Conservation (phyloP, 2,888 invertebrate genomes). For the Eumacrocentrus americanus region DNA sequence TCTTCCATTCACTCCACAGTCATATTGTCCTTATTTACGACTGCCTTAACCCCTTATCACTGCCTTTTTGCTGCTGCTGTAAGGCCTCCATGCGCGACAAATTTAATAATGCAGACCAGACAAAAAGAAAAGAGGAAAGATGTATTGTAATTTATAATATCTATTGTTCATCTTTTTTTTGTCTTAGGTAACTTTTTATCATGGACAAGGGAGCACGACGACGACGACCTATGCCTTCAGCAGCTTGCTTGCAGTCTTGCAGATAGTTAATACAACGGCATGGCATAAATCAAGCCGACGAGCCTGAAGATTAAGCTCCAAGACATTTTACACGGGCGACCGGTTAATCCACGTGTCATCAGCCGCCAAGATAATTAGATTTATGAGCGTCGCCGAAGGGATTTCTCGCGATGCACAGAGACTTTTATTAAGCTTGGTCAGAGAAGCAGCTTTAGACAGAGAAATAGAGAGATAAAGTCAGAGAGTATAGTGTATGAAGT, state of each 20-base stretch:
- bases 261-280: background rate
- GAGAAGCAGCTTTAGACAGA: too few species aligned
- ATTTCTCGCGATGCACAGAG: slow-evolving; percentile 28
- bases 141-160: too few species aligned
- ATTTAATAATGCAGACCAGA: too few species aligned
- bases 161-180: too few species aligned
- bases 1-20: too few species aligned
- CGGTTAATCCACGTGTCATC: slow-evolving; percentile 29
- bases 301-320: slow-evolving; percentile 35
- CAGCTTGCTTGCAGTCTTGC: background rate
- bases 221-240: too few species aligned
- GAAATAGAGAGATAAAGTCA: background rate
- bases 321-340: slow-evolving; percentile 20
- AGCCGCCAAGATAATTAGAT: slow-evolving; percentile 33
- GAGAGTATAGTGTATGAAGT: background rate
- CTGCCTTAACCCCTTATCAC: too few species aligned
- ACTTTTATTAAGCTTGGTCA: slow-evolving; percentile 5
- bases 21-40: too few species aligned
- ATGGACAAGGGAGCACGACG: background rate
- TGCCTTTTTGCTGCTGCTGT: too few species aligned
- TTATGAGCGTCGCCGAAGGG: slow-evolving; percentile 26
- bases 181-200: too few species aligned
- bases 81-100: too few species aligned
- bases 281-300: slow-evolving; percentile 35
- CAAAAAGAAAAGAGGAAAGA: too few species aligned